A percentile compares a stretch with the other conserved stretches of the same genome.
Conservation (phyloP, 2,797 vertebrate species). For the Chloroceryle amazona region DNA sequence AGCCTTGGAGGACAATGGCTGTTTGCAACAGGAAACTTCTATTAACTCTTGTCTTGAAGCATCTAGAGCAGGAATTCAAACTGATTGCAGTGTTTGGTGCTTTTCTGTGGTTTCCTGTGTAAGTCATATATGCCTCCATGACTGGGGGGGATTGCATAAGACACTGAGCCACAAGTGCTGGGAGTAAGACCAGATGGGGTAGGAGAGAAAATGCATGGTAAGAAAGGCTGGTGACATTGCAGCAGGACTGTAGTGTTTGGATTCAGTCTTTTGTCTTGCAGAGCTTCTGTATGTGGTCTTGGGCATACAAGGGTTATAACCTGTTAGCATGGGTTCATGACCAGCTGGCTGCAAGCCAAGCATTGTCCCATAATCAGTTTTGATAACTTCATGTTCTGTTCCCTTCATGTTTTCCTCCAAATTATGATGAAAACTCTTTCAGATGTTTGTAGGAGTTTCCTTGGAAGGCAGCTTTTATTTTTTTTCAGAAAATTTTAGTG, state of each 20-base stretch:
- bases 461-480: not conserved
- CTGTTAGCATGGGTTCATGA: accelerated
- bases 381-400: not conserved
- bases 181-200: not conserved
- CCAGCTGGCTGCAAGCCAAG: not conserved
- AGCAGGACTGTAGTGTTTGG: accelerated
- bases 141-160: not conserved
- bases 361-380: not conserved
- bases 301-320: not conserved
- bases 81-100: accelerated
- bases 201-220: not conserved
- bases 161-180: not conserved
- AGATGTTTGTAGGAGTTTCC: not conserved
- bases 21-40: not conserved
- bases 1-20: not conserved
- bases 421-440: not conserved
- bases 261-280: not conserved
- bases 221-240: not conserved
- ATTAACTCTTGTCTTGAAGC: not conserved
- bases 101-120: not conserved
- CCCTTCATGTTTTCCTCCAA: not conserved
- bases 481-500: not conserved
- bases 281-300: not conserved
- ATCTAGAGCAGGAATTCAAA: not conserved
- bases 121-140: not conserved